Evolutionary conservation across 1,140 invertebrate genomes (phyloP), one percentile per base, ranked within the genome.

Genomic region (Nomia melanderi): DNA sequence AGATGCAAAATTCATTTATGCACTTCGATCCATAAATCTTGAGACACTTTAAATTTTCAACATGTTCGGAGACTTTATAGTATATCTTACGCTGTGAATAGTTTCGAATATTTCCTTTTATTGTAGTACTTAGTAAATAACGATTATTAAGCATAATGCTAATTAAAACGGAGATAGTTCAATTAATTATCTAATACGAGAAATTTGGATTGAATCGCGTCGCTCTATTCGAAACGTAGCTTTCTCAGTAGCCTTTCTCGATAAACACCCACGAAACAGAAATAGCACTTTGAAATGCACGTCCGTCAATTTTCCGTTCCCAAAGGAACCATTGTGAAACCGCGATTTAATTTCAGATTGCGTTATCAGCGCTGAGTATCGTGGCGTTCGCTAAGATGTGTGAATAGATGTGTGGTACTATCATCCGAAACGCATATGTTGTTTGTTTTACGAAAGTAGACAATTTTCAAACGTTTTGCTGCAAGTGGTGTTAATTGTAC

Each of bases 341-440:
- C 36, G 25, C 50, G 80, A 81, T 81, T 75, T 76, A 81, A 82
- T 81, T 82, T 71, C 50, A 77, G 72, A 81, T 80, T 69, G 29
- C 41, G 9, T 25, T n/a, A 53, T 54, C 71, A 56, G 14, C 27
- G 31, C 27, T 1, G 41, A n/a, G 2, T 14, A 54, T 73, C 71
- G 20, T 20, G 14, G 4, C 12, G 8, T 8, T 11, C 9, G 6
- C 9, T 27, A 31, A 60, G 57, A 36, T 23, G 57, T 27, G 33
- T 20, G 23, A 69, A 69, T 33, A 29, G 1, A 11, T 11, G 53
- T 17, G n/a, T 47, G 25, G 25, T 2, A 25, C 23, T 27, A 47
- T 62, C 29, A 12, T 36, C 31, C 11, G 7, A 1, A 36, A 20
- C 14, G 7, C 6, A 5, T 23, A 6, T 2, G 23, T 14, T 39